phyloP scores from a whole-genome alignment of 2,888 invertebrate species.

The Apamea crenata region DNA sequence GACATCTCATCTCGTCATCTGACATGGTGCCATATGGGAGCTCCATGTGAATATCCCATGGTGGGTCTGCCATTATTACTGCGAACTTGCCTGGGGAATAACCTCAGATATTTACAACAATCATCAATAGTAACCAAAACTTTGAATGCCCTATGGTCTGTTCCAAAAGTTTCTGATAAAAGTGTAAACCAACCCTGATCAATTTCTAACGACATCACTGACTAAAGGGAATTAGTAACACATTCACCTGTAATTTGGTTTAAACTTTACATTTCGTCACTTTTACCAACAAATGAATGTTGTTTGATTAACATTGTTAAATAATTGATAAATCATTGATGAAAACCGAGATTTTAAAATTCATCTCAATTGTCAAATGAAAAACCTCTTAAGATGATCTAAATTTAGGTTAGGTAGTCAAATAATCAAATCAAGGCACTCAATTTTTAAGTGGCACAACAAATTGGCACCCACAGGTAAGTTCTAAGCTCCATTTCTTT shows the following conservation, averaged over 20 bases:
- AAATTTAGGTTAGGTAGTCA: background rate
- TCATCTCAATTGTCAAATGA: background rate
- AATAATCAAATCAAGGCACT: background rate
- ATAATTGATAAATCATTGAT: background rate
- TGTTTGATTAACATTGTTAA: background rate
- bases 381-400: no score
- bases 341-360: no score
- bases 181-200: no score
- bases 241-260: background rate
- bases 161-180: no score
- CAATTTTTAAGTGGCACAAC: background rate
- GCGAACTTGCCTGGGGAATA: conserved; percentile 95
- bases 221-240: background rate
- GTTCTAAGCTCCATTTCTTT: background rate
- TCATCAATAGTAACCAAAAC: background rate
- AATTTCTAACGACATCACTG: background rate
- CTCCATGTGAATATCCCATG: conserved; percentile 99
- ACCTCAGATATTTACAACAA: background rate
- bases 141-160: no score
- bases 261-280: background rate
- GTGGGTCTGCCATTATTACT: conserved; percentile 99
- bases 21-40: conserved; percentile 99
- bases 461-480: background rate
- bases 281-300: background rate
- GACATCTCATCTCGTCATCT: conserved; percentile 99